A percentile compares a stretch with the other conserved stretches of the same genome.
phyloP scores from a whole-genome alignment of 2,797 vertebrate genomes.

The Coregonus ussuriensis region DNA sequence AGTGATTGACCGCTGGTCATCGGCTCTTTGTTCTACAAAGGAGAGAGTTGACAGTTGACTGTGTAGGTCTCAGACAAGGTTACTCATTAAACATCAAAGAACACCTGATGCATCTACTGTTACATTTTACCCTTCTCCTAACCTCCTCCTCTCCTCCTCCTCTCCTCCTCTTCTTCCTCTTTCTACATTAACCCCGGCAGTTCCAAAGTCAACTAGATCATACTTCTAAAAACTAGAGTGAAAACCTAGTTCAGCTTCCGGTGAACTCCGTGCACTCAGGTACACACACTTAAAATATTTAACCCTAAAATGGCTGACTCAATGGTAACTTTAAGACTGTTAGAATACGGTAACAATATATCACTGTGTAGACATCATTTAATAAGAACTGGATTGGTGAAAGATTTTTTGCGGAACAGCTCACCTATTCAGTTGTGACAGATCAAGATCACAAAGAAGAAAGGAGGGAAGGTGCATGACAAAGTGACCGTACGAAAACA shows the following conservation, averaged over 20 bases:
- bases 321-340: neutral
- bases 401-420: neutral
- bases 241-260: too few relatives aligned
- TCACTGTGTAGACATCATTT: neutral
- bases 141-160: neutral
- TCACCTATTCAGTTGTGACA: too few relatives aligned
- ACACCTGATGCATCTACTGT: neutral
- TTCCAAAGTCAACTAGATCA: too few relatives aligned
- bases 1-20: neutral
- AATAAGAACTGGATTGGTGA: neutral
- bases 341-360: neutral
- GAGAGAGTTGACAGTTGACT: neutral
- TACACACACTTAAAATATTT: neutral
- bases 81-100: constrained; percentile 1
- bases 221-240: too few relatives aligned
- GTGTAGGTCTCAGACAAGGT: neutral
- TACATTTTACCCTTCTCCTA: neutral
- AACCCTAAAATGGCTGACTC: neutral
- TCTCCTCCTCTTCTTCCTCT: too few relatives aligned
- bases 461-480: too few relatives aligned
- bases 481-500: too few relatives aligned
- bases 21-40: neutral
- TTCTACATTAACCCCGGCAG: too few relatives aligned
- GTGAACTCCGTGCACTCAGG: too few relatives aligned
- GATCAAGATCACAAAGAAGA: too few relatives aligned